Evolutionary conservation across 2,888 invertebrate species (phyloP).

Genomic region (Ligdia adustata): DNA sequence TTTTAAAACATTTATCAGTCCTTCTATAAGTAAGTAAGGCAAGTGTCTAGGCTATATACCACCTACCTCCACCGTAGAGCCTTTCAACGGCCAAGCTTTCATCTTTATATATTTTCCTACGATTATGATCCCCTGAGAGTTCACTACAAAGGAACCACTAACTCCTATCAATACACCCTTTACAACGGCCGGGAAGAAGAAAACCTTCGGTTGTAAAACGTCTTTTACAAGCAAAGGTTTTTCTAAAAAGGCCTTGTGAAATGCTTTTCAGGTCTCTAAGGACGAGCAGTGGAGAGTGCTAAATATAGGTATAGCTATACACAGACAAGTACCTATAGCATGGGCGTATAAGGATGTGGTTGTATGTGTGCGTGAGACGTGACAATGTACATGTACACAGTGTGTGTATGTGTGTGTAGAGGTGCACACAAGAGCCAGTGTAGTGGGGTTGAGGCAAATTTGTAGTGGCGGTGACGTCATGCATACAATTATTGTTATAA

Average conservation of each 20-base stretch:
- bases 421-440: conserved; percentile 51
- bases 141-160: conserved; percentile 64
- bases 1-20: no score
- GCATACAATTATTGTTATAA: conserved; percentile 17
- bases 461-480: conserved; percentile 56
- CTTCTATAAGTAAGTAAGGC: no score
- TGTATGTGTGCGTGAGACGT: conserved; percentile 62
- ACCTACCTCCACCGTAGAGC: not conserved
- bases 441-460: conserved; percentile 48
- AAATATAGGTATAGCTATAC: conserved; percentile 54
- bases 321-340: conserved; percentile 27
- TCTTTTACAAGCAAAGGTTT: conserved; percentile 57
- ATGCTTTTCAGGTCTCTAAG: conserved; percentile 70
- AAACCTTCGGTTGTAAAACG: conserved; percentile 11
- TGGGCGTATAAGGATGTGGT: conserved; percentile 57
- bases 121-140: conserved; percentile 54
- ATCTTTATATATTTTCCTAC: conserved; percentile 40
- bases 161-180: conserved; percentile 58
- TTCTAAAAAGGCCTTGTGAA: conserved; percentile 67
- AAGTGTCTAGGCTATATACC: no score
- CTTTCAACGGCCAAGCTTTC: conserved; percentile 23
- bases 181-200: conserved; percentile 28
- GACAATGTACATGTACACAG: conserved; percentile 44
- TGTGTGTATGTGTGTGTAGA: conserved; percentile 59
- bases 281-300: conserved; percentile 57